A percentile compares a stretch with the other conserved stretches of the same genome.
Conservation (phyloP, 2,888 invertebrate species). For the Rhorus exstirpatorius region DNA sequence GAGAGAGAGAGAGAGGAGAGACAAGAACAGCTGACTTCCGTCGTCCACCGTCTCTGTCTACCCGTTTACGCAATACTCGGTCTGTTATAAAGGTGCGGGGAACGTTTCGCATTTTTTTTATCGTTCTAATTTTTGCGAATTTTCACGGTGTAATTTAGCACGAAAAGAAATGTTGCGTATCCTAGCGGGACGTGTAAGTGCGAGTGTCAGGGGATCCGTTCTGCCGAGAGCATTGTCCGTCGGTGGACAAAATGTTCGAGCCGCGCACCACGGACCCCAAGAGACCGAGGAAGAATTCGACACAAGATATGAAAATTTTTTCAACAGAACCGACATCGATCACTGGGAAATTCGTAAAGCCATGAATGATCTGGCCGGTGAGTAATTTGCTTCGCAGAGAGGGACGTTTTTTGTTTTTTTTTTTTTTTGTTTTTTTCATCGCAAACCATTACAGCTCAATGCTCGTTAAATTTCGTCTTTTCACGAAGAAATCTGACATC, state of each 20-base stretch:
- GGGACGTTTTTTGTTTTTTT: too few relatives aligned
- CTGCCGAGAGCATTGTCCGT: constrained; percentile 72
- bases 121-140: too few relatives aligned
- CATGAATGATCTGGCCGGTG: constrained; percentile 92
- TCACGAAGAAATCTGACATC: neutral
- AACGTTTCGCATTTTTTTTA: constrained; percentile 37
- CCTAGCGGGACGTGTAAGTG: constrained; percentile 75
- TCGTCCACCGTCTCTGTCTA: constrained; percentile 31
- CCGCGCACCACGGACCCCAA: constrained; percentile 87
- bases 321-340: constrained; percentile 95
- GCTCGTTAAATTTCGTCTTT: too few relatives aligned
- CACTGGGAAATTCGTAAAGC: constrained; percentile 98
- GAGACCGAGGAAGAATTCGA: constrained; percentile 96
- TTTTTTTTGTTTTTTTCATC: neutral
- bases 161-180: constrained; percentile 78
- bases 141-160: constrained; percentile 15
- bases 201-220: constrained; percentile 70
- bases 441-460: neutral
- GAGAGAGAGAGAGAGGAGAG: neutral
- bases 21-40: constrained; percentile 27
- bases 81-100: constrained; percentile 39
- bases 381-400: too few relatives aligned
- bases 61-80: constrained; percentile 66
- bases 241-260: constrained; percentile 81
- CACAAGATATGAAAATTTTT: constrained; percentile 93